phyloP scores from a whole-genome alignment of 2,797 vertebrate genomes.

The Poliocrania exsul region DNA sequence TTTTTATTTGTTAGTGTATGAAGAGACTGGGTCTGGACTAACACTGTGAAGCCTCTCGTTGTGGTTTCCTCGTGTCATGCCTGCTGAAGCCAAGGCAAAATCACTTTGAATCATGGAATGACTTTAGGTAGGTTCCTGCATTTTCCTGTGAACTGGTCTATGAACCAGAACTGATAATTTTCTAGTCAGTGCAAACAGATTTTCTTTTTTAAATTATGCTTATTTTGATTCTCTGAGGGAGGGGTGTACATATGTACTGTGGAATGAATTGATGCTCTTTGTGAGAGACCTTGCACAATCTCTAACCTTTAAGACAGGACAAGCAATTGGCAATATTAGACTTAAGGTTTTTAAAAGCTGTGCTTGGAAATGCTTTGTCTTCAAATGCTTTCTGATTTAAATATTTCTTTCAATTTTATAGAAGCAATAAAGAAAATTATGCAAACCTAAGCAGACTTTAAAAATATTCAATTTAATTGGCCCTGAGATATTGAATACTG shows the following conservation, averaged over 20 bases:
- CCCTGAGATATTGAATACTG: neutral
- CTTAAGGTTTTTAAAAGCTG: neutral
- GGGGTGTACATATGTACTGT: neutral
- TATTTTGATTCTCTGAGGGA: neutral
- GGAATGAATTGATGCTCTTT: neutral
- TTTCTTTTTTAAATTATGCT: neutral
- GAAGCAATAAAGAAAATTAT: neutral
- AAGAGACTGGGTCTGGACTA: neutral
- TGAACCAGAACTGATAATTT: neutral
- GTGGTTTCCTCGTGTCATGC: neutral
- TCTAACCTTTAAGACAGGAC: neutral
- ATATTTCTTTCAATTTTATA: neutral
- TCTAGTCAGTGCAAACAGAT: neutral
- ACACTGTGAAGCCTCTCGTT: neutral
- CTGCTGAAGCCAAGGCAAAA: neutral
- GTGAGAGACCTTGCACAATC: neutral
- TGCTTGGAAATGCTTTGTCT: neutral
- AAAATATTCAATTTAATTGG: neutral
- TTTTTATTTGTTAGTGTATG: neutral
- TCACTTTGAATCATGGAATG: neutral
- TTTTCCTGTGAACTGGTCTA: neutral
- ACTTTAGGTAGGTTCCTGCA: neutral
- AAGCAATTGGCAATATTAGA: neutral
- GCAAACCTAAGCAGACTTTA: neutral
- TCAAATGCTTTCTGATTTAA: neutral